Evolutionary conservation across 92 coral and sea anemone genomes (phyloP), one percentile per base, ranked within the genome.

Genomic region (Palythoa heliodiscus): DNA sequence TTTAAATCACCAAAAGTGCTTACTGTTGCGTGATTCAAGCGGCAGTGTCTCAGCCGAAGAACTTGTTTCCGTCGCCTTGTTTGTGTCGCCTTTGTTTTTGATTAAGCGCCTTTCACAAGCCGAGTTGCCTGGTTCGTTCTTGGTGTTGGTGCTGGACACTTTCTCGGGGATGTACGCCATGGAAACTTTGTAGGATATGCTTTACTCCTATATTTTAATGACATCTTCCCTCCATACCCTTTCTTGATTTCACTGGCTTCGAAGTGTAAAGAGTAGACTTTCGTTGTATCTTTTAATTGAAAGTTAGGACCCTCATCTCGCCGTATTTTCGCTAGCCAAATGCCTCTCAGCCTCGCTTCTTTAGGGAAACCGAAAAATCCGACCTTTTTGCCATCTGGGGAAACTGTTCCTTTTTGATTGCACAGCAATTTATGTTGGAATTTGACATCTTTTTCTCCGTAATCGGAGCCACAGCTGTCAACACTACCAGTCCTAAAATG

Each of bases 161-260:
- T 29, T 38, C 82, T 84, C 9, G 82, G 87, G 17, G 87, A 84
- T 5, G 87, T 84, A 72, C 73, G 82, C 87, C 87, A 84, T 7
- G 3, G 3, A 72, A 84, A 73, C 73, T 84, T 84, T 1, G 72
- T 55, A 57, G 82, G 82, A 54, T 55, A 84, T 2, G 55, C 78
- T 83, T 71, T 71, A 74, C 35, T 0, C 20, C 87, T 70, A 3
- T n/a, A 24, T 84, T 53, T 84, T 69, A 73, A 84, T 19, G 73
- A 73, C 73, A 73, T 57, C 35, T 73, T 57, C 0, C 82, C 87
- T 55, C 87, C 39, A 20, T 71, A 53, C 54, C 87, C 87, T 73
- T 84, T 73, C 87, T 84, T 73, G 72, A 84, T 84, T 48, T 84
- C 61, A 50, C 87, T 40, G 22, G 74, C 71, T 37, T 73, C 82